Evolutionary conservation across 2,113 vertebrate species (phyloP).

Genomic region (Lamprotornis superbus): DNA sequence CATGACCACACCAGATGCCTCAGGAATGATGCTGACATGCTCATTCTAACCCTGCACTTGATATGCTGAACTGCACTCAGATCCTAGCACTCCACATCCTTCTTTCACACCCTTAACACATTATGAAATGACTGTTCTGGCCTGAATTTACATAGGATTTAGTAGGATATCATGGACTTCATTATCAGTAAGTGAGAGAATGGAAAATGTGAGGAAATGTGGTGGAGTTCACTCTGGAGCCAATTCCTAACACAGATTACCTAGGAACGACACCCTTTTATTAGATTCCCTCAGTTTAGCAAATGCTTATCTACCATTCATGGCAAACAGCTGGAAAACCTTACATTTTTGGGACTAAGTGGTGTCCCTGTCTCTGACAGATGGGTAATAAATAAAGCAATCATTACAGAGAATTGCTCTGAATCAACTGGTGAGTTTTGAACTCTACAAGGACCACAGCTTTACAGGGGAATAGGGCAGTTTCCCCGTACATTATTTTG

Average conservation of each 20-base stretch:
- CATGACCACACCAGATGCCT: background rate
- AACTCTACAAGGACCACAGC: background rate
- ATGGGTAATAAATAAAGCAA: background rate
- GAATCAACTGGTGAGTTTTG: background rate
- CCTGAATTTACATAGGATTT: background rate
- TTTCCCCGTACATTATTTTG: background rate
- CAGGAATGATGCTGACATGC: background rate
- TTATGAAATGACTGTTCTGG: background rate
- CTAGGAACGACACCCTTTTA: background rate
- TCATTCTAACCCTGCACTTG: background rate
- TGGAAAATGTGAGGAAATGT: slow-evolving; percentile 30
- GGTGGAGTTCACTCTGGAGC: background rate
- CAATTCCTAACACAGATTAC: background rate
- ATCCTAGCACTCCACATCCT: background rate
- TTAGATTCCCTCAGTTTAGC: background rate
- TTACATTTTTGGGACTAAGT: background rate
- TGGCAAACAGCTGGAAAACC: slow-evolving; percentile 15
- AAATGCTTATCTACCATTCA: background rate
- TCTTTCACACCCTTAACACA: background rate
- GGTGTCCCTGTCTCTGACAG: background rate
- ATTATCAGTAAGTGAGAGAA: slow-evolving; percentile 28
- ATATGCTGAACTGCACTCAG: background rate
- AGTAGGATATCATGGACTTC: background rate
- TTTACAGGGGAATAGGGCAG: background rate
- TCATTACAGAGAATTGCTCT: background rate